phyloP scores from a whole-genome alignment of 2,113 vertebrate genomes.

The Apteryx owenii region DNA sequence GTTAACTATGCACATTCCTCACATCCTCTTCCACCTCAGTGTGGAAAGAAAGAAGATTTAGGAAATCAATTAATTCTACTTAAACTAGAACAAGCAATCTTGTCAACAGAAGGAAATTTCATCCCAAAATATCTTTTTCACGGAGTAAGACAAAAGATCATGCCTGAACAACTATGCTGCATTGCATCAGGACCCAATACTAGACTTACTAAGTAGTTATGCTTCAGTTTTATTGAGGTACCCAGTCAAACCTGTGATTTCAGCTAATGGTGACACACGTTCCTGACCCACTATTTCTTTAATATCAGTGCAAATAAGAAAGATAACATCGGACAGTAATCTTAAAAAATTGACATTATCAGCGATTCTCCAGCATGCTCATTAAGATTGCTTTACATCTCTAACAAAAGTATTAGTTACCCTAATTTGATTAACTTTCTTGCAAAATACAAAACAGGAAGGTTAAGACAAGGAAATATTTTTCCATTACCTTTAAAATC shows the following conservation, averaged over 20 bases:
- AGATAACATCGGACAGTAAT: background rate
- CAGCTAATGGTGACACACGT: background rate
- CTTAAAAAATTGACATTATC: background rate
- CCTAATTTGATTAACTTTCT: background rate
- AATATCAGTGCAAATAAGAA: background rate
- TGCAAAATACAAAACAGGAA: background rate
- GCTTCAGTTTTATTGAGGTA: background rate
- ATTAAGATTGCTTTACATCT: rapidly evolving
- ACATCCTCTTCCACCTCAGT: background rate
- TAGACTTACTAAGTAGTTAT: background rate
- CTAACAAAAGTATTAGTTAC: background rate
- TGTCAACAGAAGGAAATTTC: background rate
- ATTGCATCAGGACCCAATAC: background rate
- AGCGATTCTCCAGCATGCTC: background rate
- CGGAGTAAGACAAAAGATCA: background rate
- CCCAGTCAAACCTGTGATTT: background rate
- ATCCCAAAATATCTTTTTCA: background rate
- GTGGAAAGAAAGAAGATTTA: background rate
- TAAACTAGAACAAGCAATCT: background rate
- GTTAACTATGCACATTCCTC: background rate
- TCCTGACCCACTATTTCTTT: background rate
- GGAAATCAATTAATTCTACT: background rate
- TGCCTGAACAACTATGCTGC: background rate
- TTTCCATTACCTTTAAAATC: conserved; percentile 88
- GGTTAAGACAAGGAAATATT: background rate